Evolutionary conservation across 2,797 vertebrate species (phyloP), one percentile per base, ranked within the genome.

Genomic region (Rhinatrema bivittatum): DNA sequence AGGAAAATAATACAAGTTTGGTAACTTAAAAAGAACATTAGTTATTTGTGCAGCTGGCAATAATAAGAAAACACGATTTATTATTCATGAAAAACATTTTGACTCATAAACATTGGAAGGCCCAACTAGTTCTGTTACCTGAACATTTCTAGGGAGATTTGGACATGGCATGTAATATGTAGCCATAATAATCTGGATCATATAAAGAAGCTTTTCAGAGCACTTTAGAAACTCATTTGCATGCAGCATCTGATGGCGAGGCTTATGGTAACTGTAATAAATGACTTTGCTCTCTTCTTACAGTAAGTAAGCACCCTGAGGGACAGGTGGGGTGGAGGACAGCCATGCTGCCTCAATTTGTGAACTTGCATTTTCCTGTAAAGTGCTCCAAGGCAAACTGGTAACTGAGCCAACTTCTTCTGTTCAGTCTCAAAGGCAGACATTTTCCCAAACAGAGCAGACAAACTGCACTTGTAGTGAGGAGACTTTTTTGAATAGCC

Each of bases 401-500:
- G 75, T 72, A 73, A 75, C 67, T 70, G 56, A 76, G 65, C 72
- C 74, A 75, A 72, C 58, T 71, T 73, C 69, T 55, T 74, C 61
- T 61, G 60, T 60, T 70, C 68, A 66, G 58, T 68, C 56, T 56
- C 54, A 65, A 29, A 31, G 60, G 68, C 37, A 57, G 35, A 43
- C 39, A 23, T 53, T 56, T 43, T 4, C 67, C 56, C 53, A 72
- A 79, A 81, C 66, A 52, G 50, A 58, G 25, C 56, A 68, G 74
- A 79, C 82, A 70, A 81, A 72, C 55, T 72, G 54, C 67, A 79
- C 75, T 70, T 79, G 73, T 70, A 65, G 77, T 78, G 67, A 85
- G 74, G 77, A 84, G 81, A 85, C n/a, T n/a, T n/a, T 84, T 82
- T 77, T 76, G 74, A 76, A 83, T 84, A 79, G 79, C 83, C 76